Conservation (phyloP, 1,140 invertebrate genomes). For the Lordiphosa stackelbergi region DNA sequence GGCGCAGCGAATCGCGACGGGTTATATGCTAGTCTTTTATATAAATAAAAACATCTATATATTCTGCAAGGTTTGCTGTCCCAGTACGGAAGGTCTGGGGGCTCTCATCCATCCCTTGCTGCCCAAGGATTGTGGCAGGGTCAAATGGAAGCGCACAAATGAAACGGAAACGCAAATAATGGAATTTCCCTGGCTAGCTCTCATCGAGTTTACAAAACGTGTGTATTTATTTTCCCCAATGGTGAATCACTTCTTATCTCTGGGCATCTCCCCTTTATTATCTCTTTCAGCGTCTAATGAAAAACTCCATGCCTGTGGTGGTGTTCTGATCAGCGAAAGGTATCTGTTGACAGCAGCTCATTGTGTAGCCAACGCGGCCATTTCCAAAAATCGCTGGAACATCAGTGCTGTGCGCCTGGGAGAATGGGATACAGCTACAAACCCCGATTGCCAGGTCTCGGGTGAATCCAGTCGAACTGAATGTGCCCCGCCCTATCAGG, state of each 20-base stretch:
- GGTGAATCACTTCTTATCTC: background rate
- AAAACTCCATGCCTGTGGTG: constrained; percentile 79
- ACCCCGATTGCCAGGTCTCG: constrained; percentile 60
- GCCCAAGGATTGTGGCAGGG: constrained; percentile 58
- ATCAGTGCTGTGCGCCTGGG: constrained; percentile 68
- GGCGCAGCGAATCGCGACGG: too few relatives aligned
- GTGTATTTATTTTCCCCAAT: background rate
- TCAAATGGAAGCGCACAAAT: constrained; percentile 78
- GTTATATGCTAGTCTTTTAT: too few relatives aligned
- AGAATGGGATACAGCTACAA: constrained; percentile 69
- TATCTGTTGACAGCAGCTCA: constrained; percentile 80
- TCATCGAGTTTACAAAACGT: constrained; percentile 77
- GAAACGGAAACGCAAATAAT: constrained; percentile 80
- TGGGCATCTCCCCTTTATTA: background rate
- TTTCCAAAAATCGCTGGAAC: constrained; percentile 61
- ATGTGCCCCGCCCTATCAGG: constrained; percentile 80
- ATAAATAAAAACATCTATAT: background rate
- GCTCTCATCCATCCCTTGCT: constrained; percentile 37
- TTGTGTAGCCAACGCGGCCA: constrained; percentile 78
- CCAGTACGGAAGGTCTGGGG: constrained; percentile 29
- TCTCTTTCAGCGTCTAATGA: constrained; percentile 28
- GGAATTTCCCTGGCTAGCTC: constrained; percentile 84
- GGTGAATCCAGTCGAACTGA: constrained; percentile 17
- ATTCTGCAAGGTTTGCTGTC: constrained; percentile 44
- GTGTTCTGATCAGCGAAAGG: constrained; percentile 78